These are phyloP conservation scores for Cisticola juncidis DNA, from an alignment of 2,113 vertebrate genomes.

Conservation along the genomic window DNA sequence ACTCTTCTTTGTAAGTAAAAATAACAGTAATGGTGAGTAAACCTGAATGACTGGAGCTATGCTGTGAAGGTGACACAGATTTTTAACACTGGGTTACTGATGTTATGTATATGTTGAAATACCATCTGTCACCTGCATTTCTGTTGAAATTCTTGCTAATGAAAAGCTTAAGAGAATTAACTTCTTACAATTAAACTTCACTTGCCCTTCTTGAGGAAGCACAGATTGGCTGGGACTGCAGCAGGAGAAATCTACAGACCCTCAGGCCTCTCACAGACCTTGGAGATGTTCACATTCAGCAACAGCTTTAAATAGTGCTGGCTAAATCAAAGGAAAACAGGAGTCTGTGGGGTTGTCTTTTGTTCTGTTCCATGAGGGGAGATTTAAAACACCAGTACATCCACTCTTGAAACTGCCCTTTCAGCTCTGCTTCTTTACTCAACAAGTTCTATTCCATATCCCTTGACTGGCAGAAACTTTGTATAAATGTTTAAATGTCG, in stretches of 20 bases:
- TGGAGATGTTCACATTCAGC: neutral
- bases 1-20: conserved; percentile 19
- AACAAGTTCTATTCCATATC: neutral
- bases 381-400: neutral
- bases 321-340: neutral
- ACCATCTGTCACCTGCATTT: conserved; percentile 24
- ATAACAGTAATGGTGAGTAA: neutral
- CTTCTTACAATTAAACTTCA: conserved; percentile 2
- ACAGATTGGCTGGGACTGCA: neutral
- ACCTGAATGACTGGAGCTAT: neutral
- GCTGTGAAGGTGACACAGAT: neutral
- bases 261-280: neutral
- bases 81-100: conserved; percentile 4
- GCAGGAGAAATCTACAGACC: neutral
- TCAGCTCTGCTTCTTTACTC: neutral
- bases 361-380: neutral
- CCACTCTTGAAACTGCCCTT: neutral
- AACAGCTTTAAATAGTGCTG: neutral
- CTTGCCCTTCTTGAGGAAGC: neutral
- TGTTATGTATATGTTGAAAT: neutral
- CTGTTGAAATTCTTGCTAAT: neutral
- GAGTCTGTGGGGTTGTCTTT: neutral
- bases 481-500: neutral
- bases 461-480: neutral
- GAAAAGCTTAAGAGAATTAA: conserved; percentile 44